Percentiles rank a stretch among this genome's conserved stretches.
Conservation (phyloP, 2,888 invertebrate genomes). For the Crepidodera aurea region DNA sequence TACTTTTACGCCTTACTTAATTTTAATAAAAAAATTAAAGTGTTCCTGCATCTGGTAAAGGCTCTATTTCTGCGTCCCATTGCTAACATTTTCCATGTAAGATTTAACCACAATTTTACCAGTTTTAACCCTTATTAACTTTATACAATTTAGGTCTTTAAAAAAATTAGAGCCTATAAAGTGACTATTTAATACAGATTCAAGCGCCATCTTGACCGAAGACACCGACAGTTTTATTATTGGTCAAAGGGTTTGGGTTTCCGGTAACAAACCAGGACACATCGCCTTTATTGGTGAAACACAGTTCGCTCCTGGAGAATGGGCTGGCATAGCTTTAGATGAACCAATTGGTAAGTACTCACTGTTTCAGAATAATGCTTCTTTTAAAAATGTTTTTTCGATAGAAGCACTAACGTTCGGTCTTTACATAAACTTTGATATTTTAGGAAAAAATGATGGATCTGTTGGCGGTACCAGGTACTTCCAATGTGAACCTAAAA, state of each 20-base stretch:
- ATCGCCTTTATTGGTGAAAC: conserved; percentile 95
- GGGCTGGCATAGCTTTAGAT: conserved; percentile 97
- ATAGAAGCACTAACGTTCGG: too few relatives aligned
- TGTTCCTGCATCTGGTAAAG: too few relatives aligned
- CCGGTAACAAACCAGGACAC: conserved; percentile 88
- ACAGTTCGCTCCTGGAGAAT: conserved; percentile 96
- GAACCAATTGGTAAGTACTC: conserved; percentile 82
- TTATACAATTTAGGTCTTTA: too few relatives aligned
- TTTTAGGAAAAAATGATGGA: conserved; percentile 93
- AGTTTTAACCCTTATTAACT: too few relatives aligned
- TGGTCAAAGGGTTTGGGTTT: conserved; percentile 94
- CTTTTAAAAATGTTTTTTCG: not conserved
- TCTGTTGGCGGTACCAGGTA: conserved; percentile 91
- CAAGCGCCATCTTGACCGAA: conserved; percentile 82
- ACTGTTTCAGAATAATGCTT: too few relatives aligned
- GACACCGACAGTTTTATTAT: conserved; percentile 96
- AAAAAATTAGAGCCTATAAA: too few relatives aligned
- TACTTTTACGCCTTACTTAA: too few relatives aligned
- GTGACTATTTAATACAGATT: conserved; percentile 66
- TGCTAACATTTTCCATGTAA: too few relatives aligned
- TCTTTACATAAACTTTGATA: too few relatives aligned
- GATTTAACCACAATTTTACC: too few relatives aligned
- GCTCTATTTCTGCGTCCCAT: too few relatives aligned
- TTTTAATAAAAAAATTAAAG: too few relatives aligned
- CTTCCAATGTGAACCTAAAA: conserved; percentile 91